Conservation (phyloP, 2,797 vertebrate species). For the Parauchenoglanis punctatus region DNA sequence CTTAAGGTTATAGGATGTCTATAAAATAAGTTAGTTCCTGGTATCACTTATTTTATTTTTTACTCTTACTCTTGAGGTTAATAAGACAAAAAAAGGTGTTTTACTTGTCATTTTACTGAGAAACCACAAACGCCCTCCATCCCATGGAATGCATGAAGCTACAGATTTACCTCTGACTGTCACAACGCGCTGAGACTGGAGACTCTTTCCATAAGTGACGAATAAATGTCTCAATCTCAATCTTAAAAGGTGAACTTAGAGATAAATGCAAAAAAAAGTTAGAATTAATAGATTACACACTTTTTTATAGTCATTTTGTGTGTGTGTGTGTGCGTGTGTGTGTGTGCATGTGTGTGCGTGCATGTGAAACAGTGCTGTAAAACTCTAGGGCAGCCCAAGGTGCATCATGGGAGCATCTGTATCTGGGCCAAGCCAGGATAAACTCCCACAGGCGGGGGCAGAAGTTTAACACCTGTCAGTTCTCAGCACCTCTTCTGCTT, state of each 20-base stretch:
- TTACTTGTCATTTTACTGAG: no score
- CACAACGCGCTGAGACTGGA: background rate
- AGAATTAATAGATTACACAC: background rate
- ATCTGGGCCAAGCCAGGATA: constrained; percentile 56
- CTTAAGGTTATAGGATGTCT: background rate
- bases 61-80: no score
- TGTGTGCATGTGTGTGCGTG: background rate
- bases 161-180: background rate
- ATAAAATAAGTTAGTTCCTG: background rate
- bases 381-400: background rate
- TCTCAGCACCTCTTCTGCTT: constrained; percentile 38
- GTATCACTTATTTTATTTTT: background rate
- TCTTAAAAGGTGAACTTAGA: background rate
- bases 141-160: background rate
- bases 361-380: background rate
- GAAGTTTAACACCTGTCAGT: constrained; percentile 54
- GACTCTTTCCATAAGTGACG: background rate
- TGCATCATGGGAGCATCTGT: constrained; percentile 29
- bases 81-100: no score
- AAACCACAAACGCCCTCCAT: background rate
- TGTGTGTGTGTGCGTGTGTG: background rate
- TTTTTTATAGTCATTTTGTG: constrained; percentile 5
- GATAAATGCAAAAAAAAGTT: background rate
- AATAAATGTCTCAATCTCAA: no score
- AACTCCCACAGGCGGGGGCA: constrained; percentile 40